Conservation (phyloP, 2,888 invertebrate genomes). For the Pristionchus maxplancki region DNA sequence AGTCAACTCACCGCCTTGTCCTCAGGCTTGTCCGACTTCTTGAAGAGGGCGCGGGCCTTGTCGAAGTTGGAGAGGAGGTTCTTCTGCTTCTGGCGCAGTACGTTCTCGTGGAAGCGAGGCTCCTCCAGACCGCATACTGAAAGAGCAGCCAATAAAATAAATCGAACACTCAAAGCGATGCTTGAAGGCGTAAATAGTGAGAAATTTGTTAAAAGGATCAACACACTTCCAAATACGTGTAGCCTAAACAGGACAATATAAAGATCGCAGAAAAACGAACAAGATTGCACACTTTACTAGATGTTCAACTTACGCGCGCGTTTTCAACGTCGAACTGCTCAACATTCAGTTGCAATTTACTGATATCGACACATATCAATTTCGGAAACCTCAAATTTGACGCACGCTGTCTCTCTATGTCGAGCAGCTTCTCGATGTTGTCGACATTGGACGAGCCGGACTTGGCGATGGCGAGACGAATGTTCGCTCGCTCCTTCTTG, state of each 20-base stretch:
- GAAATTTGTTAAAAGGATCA: too few relatives aligned
- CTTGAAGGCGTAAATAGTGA: too few relatives aligned
- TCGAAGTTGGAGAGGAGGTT: constrained; percentile 46
- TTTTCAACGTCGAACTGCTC: too few relatives aligned
- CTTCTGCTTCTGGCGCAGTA: constrained; percentile 64
- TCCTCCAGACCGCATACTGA: constrained; percentile 65
- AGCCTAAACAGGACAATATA: too few relatives aligned
- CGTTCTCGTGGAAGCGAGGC: constrained; percentile 63
- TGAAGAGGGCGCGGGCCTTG: background rate
- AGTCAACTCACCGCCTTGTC: constrained; percentile 18
- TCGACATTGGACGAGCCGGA: constrained; percentile 50
- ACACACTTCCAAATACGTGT: too few relatives aligned
- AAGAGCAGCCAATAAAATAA: constrained; percentile 46
- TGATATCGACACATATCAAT: too few relatives aligned
- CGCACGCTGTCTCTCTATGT: constrained; percentile 63
- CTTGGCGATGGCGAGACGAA: constrained; percentile 37
- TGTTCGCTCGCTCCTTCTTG: constrained; percentile 58
- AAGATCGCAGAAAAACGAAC: too few relatives aligned
- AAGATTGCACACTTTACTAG: too few relatives aligned
- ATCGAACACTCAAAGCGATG: too few relatives aligned
- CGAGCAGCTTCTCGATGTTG: constrained; percentile 60
- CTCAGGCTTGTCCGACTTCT: constrained; percentile 12
- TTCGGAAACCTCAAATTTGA: too few relatives aligned
- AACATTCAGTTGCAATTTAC: too few relatives aligned
- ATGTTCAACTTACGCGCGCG: too few relatives aligned